phyloP scores from a whole-genome alignment of 1,140 invertebrate genomes.

The Drosophila varians region DNA sequence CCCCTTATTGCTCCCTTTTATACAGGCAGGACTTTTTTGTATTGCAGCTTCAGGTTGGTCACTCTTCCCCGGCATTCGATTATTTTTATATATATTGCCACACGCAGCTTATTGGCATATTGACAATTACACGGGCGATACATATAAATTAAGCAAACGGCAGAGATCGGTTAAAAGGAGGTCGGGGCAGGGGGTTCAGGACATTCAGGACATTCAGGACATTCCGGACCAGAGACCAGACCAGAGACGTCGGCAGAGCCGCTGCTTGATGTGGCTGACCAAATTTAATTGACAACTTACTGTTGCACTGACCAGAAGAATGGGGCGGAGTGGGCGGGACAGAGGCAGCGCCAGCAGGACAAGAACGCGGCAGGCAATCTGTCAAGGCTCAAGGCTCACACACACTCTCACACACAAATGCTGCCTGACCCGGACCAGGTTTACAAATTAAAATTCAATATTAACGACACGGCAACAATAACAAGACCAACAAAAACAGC shows the following conservation, averaged over 20 bases:
- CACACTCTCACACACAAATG: conserved; percentile 25
- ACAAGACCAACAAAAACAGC: conserved; percentile 16
- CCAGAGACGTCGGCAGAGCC: conserved; percentile 28
- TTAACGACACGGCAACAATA: conserved; percentile 67
- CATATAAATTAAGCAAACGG: conserved; percentile 79
- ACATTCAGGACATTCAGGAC: not conserved
- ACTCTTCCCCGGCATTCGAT: conserved; percentile 24
- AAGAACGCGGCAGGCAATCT: conserved; percentile 58
- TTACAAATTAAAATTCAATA: conserved; percentile 83
- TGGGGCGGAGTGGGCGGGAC: not conserved
- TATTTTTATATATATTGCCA: conserved; percentile 61
- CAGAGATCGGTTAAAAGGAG: conserved; percentile 47
- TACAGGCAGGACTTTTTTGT: conserved; percentile 31
- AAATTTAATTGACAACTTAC: conserved; percentile 82
- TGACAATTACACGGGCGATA: conserved; percentile 80
- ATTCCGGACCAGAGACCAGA: conserved; percentile 3
- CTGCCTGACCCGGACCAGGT: conserved; percentile 53
- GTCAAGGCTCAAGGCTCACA: conserved; percentile 66
- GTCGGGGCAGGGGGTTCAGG: not conserved
- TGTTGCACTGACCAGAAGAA: conserved; percentile 49
- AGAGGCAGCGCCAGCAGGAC: not conserved
- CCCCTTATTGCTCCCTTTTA: conserved; percentile 3
- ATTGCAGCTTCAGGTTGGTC: conserved; percentile 33
- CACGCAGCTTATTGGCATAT: conserved; percentile 80
- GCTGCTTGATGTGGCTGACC: conserved; percentile 77